phyloP scores from a whole-genome alignment of 2,797 vertebrate species.

The Brachymystax lenok region DNA sequence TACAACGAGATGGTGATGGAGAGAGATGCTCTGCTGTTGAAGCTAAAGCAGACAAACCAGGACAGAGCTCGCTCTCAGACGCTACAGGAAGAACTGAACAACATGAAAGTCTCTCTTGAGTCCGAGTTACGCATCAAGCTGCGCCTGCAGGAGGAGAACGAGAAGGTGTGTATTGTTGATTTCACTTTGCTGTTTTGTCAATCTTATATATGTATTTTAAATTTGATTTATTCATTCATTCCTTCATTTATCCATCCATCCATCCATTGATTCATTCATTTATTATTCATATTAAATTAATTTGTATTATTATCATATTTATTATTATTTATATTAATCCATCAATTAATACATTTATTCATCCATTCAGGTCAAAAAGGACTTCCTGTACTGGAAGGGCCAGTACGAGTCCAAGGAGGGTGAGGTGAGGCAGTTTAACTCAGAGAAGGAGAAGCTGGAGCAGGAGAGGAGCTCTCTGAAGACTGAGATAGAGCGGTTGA shows the following conservation, averaged over 20 bases:
- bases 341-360: background rate
- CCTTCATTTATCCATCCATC: no score
- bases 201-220: background rate
- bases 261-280: no score
- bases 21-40: conserved; percentile 85
- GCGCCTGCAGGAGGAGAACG: conserved; percentile 86
- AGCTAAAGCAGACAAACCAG: conserved; percentile 83
- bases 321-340: no score
- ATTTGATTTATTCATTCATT: background rate
- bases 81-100: conserved; percentile 86
- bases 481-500: conserved; percentile 84
- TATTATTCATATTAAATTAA: no score
- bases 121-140: conserved; percentile 82
- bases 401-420: conserved; percentile 85
- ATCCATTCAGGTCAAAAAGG: conserved; percentile 65
- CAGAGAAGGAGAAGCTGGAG: conserved; percentile 81
- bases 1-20: conserved; percentile 83
- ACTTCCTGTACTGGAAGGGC: conserved; percentile 88
- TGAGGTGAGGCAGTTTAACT: conserved; percentile 76
- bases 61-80: conserved; percentile 80
- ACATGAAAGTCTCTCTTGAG: conserved; percentile 81
- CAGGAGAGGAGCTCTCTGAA: conserved; percentile 80
- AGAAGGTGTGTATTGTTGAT: conserved; percentile 65
- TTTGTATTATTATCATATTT: no score
- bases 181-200: background rate